A percentile compares a stretch with the other conserved stretches of the same genome.
Conservation (phyloP, 2,113 vertebrate genomes). For the Aviceda subcristata region DNA sequence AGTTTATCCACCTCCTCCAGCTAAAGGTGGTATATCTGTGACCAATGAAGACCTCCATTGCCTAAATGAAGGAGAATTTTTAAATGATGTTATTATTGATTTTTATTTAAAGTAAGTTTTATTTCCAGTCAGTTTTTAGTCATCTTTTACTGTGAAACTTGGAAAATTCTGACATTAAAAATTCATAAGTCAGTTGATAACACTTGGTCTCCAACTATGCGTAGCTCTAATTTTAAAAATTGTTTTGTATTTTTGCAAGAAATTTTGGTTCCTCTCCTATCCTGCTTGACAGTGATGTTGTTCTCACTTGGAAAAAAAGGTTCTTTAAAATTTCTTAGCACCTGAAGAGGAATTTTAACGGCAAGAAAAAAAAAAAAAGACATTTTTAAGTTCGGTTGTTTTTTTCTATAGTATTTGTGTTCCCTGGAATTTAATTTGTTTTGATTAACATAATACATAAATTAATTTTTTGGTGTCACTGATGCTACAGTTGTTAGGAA, state of each 20-base stretch:
- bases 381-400: neutral
- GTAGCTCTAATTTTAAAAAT: neutral
- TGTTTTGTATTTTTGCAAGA: neutral
- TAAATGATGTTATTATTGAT: slow-evolving; percentile 99
- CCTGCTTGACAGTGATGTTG: neutral
- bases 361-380: too few relatives aligned
- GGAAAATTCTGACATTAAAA: neutral
- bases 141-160: neutral
- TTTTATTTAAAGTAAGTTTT: slow-evolving; percentile 98
- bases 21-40: slow-evolving; percentile 95
- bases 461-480: neutral
- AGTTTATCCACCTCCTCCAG: slow-evolving; percentile 94
- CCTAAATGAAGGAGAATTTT: slow-evolving; percentile 95
- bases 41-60: slow-evolving; percentile 99
- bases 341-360: neutral
- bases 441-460: neutral
- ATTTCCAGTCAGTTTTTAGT: neutral
- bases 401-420: neutral
- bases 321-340: neutral
- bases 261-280: neutral
- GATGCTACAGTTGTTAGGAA: neutral
- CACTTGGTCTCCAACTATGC: neutral
- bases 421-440: neutral
- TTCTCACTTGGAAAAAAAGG: neutral
- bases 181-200: neutral